phyloP scores from a whole-genome alignment of 2,797 vertebrate species.

The Streptopelia turtur region DNA sequence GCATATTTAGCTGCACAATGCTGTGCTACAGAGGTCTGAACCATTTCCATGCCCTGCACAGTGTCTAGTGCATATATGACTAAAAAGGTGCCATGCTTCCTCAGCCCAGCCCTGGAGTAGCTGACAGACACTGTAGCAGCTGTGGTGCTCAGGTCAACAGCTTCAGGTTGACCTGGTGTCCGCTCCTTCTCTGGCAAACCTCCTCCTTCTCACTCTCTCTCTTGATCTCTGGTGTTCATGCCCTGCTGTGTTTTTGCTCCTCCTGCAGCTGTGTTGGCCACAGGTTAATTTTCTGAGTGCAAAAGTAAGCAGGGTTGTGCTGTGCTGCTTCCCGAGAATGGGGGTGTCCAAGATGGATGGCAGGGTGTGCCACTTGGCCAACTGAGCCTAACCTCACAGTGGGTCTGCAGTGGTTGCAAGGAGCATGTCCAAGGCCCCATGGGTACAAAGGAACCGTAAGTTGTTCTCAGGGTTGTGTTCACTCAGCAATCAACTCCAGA shows the following conservation, averaged over 20 bases:
- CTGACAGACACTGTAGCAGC: not conserved
- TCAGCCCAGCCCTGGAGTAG: not conserved
- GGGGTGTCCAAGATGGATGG: fast-evolving
- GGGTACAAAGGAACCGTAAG: not conserved
- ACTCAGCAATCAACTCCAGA: not conserved
- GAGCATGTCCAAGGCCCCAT: not conserved
- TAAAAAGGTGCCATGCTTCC: not conserved
- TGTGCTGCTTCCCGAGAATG: not conserved
- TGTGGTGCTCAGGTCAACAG: not conserved
- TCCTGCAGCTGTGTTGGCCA: not conserved
- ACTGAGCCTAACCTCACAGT: not conserved
- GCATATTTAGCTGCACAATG: not conserved
- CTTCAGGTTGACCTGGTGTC: not conserved
- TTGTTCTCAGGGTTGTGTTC: not conserved
- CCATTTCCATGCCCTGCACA: not conserved
- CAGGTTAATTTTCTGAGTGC: not conserved
- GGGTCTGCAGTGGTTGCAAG: not conserved
- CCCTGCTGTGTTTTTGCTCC: not conserved
- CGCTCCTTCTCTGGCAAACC: not conserved
- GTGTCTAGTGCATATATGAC: not conserved
- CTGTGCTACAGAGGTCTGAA: not conserved
- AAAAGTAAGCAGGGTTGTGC: not conserved
- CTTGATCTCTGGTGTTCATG: not conserved
- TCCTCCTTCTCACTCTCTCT: not conserved
- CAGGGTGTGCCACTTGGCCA: not conserved